Percentiles rank a stretch among this genome's conserved stretches.
Evolutionary conservation across 2,888 invertebrate genomes (phyloP).

Genomic region (Drosophila bunnanda): DNA sequence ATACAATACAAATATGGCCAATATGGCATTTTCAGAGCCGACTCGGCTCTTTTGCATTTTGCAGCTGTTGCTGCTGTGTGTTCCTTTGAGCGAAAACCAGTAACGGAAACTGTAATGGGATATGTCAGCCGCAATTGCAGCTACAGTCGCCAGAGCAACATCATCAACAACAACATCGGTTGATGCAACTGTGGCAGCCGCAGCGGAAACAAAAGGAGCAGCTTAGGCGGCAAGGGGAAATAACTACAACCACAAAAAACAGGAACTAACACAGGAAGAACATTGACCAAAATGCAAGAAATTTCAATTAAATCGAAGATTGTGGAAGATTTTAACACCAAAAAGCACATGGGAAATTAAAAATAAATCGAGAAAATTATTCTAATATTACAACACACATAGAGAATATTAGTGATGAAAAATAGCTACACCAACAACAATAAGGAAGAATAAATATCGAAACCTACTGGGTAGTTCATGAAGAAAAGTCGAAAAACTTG

Average conservation of each 20-base stretch:
- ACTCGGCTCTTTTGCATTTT: slow-evolving; percentile 9
- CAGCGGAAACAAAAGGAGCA: slow-evolving; percentile 27
- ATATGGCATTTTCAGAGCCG: slow-evolving; percentile 4
- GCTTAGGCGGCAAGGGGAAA: slow-evolving; percentile 12
- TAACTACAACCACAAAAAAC: slow-evolving; percentile 4
- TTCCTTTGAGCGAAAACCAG: slow-evolving; percentile 39
- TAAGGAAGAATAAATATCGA: no score
- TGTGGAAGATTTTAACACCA: neutral
- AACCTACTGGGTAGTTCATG: no score
- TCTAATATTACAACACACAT: no score
- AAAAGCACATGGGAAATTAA: no score
- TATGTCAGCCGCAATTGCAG: slow-evolving; percentile 40
- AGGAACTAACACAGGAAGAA: slow-evolving; percentile 10
- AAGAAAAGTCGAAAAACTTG: no score
- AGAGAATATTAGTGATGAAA: neutral
- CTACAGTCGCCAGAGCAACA: slow-evolving; percentile 23
- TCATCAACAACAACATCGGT: slow-evolving; percentile 14
- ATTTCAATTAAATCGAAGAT: neutral
- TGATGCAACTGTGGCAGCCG: slow-evolving; percentile 14
- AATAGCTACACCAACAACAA: neutral
- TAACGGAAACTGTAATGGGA: slow-evolving; percentile 69
- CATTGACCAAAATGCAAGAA: neutral
- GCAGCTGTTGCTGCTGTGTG: slow-evolving; percentile 5
- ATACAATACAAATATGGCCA: neutral
- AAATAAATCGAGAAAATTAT: neutral